Percentiles rank a stretch among this genome's conserved stretches.
Conservation (phyloP, 2,797 vertebrate species). For the Syngnathus acus region DNA sequence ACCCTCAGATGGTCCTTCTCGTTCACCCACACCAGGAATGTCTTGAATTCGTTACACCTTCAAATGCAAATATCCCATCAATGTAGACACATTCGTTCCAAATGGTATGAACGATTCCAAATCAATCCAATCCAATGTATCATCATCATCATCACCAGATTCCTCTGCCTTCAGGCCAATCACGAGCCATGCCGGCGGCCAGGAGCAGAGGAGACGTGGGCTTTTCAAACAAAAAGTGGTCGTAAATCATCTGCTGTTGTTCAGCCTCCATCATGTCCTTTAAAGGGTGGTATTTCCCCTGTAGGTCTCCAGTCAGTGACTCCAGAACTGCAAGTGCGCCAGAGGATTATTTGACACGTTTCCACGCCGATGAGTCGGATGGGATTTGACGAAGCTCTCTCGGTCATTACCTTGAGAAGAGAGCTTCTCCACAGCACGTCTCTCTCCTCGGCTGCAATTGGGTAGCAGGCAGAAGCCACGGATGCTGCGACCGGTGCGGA, state of each 20-base stretch:
- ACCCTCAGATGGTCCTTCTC: conserved; percentile 7
- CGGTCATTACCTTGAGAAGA: neutral
- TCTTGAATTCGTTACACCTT: conserved; percentile 6
- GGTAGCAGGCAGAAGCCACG: conserved; percentile 4
- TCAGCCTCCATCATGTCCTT: conserved; percentile 7
- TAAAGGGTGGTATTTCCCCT: neutral
- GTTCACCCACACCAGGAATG: conserved; percentile 6
- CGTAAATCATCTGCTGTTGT: conserved; percentile 4
- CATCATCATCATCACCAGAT: neutral
- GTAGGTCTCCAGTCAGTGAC: conserved; percentile 3
- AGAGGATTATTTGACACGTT: neutral
- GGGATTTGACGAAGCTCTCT: neutral
- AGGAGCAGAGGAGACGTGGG: conserved; percentile 2
- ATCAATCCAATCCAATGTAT: neutral
- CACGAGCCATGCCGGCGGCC: conserved; percentile 6
- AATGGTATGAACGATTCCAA: neutral
- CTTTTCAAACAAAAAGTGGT: conserved; percentile 9
- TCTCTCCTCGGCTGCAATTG: neutral
- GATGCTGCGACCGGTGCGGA: neutral
- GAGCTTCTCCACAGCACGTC: conserved; percentile 5
- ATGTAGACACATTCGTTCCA: neutral
- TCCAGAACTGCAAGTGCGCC: neutral
- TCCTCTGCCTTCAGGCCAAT: conserved; percentile 3
- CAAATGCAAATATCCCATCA: neutral
- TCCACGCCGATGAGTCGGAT: neutral